Evolutionary conservation across 1,140 invertebrate species (phyloP), one percentile per base, ranked within the genome.

Genomic region (Aradophagus sp.): DNA sequence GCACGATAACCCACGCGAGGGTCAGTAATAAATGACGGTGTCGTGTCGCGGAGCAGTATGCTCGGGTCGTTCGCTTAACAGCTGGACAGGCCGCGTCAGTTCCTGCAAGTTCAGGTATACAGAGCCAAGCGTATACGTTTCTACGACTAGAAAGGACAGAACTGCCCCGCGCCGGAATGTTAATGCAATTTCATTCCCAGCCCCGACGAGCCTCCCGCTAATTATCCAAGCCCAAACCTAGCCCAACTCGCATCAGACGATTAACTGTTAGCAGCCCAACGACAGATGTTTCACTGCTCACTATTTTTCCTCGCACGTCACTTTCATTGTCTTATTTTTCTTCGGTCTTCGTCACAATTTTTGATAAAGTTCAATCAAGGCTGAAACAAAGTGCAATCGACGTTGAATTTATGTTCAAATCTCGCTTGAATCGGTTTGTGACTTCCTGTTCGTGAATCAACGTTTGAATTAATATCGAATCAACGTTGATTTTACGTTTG

Each of bases 21-120:
- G 61, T 56, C 73, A 67, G 71, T 81, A 77, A 81, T 80, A 76
- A 81, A 82, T 80, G 76, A 80, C 58, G 72, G 65, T 78, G 72
- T 78, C 80, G 77, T 78, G 79, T 79, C 77, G 70, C 75, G 27
- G 41, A 73, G 75, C 74, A 78, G 74, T 78, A 79, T 77, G 74
- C 63, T 65, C 48, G 56, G n/a, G 58, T 73, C 71, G 68, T 61
- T 70, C 65, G 55, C 48, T 68, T 76, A 77, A 80, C 79, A 80
- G 79, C 79, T 80, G 79, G 75, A 67, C 73, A 72, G 70, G 12
- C 16, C 55, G 41, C 39, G n/a, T n/a, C n/a, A n/a, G n/a, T n/a
- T n/a, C n/a, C n/a, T n/a, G n/a, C n/a, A n/a, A 61, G 38, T 66
- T 71, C 62, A 52, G 73, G 69, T 76, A 76, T 71, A 73, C 26